Percentiles rank a stretch among this genome's conserved stretches.
These are phyloP conservation scores for Gonatopus flavifemur DNA, from an alignment of 1,140 invertebrate species.

Conservation along the genomic window DNA sequence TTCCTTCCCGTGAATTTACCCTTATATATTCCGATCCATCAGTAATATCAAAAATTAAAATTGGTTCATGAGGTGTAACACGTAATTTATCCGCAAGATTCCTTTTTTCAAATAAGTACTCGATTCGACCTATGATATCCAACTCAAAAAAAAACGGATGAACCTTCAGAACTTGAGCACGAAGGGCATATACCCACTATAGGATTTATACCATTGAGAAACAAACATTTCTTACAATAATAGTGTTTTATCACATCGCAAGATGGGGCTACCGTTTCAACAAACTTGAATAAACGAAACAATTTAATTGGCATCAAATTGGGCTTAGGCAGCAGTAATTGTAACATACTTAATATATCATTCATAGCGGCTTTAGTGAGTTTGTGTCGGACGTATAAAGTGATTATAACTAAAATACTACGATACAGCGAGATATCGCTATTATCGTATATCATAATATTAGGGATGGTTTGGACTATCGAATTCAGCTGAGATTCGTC, in stretches of 20 bases:
- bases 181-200: background rate
- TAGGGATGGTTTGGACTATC: background rate
- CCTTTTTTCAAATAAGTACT: background rate
- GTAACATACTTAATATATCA: conserved; percentile 7
- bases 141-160: background rate
- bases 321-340: background rate
- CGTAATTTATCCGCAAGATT: background rate
- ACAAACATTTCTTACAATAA: conserved; percentile 8
- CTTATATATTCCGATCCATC: background rate
- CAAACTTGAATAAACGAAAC: background rate
- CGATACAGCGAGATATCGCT: conserved; percentile 3
- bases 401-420: conserved; percentile 4
- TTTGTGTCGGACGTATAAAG: conserved; percentile 7
- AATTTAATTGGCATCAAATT: background rate
- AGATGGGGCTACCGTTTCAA: background rate
- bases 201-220: background rate
- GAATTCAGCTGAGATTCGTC: background rate
- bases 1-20: background rate
- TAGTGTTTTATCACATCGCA: conserved; percentile 2
- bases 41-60: background rate
- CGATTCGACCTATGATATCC: background rate
- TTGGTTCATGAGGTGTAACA: background rate
- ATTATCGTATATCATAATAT: conserved; percentile 4
- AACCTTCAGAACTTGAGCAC: background rate
- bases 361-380: conserved; percentile 6